Conservation (phyloP, 1,140 invertebrate species). For the roundworm (Caenorhabditis elegans) region WBcel235 BX284605.5:14690001-14690500, state of each 20-base stretch:
- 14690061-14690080: background rate
- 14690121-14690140: background rate
- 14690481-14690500: background rate
- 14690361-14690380: constrained; percentile 38
- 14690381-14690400: constrained; percentile 42
- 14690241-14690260: constrained; percentile 2
- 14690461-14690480: constrained; percentile 33
- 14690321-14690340: constrained; percentile 34
- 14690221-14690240: constrained; percentile 26
- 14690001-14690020: constrained; percentile 16
- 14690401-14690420: constrained; percentile 37
- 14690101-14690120: background rate
- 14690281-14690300: constrained; percentile 36
- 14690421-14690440: constrained; percentile 24
- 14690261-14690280: constrained; percentile 27
- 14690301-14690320: constrained; percentile 24
- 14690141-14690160: constrained; percentile 25
- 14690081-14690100: background rate
- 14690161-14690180: constrained; percentile 18
- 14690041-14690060: background rate
- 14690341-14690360: constrained; percentile 44
- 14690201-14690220: background rate
- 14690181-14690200: background rate
- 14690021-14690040: constrained; percentile 15
- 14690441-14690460: constrained; percentile 28